Evolutionary conservation across 2,797 vertebrate genomes (phyloP).

Genomic region (Oryzias dopingdopingensis): DNA sequence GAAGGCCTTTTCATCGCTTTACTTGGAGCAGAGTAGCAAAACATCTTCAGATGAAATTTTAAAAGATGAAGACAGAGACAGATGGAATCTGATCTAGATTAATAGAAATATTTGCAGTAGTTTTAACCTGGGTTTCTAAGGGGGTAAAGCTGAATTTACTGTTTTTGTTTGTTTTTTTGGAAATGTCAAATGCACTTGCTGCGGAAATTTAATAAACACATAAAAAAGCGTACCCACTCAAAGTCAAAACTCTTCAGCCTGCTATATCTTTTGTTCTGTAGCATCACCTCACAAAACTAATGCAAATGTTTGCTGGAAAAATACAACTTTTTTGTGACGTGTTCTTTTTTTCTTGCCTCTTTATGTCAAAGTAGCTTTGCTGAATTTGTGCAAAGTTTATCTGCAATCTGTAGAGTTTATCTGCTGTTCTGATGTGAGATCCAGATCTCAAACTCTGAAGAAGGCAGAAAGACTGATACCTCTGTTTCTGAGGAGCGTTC

Average conservation of each 20-base stretch:
- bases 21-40: too few species aligned
- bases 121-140: too few species aligned
- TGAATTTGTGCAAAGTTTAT: slow-evolving; percentile 5
- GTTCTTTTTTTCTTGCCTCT: too few species aligned
- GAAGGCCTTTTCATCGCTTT: too few species aligned
- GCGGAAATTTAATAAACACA: background rate
- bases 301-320: too few species aligned
- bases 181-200: background rate
- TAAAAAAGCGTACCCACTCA: too few species aligned
- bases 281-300: background rate
- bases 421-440: background rate
- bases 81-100: too few species aligned
- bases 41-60: too few species aligned
- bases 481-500: slow-evolving; percentile 10
- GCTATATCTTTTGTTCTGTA: background rate
- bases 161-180: background rate
- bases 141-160: too few species aligned
- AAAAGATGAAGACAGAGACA: too few species aligned
- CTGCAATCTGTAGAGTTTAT: background rate
- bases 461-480: slow-evolving; percentile 35
- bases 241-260: background rate
- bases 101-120: too few species aligned
- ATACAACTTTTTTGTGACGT: too few species aligned
- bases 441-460: background rate
- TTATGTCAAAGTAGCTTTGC: background rate